phyloP scores from a whole-genome alignment of 2,797 vertebrate genomes.

The Anguilla obscura region DNA sequence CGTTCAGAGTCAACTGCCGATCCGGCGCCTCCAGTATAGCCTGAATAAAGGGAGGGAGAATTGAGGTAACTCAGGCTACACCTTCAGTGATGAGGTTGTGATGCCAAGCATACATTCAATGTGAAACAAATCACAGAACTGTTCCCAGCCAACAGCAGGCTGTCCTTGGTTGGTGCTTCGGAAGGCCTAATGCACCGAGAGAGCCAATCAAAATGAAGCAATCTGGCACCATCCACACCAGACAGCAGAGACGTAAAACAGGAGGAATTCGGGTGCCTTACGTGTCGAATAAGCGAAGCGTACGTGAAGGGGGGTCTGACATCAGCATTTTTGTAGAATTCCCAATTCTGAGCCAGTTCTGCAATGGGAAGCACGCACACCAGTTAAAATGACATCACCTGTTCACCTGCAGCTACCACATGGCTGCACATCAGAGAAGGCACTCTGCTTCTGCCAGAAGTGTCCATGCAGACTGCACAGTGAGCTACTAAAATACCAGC shows the following conservation, averaged over 20 bases:
- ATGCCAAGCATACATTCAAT: neutral
- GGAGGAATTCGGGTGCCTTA: slow-evolving; percentile 63
- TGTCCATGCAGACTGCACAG: neutral
- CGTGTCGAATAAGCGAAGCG: slow-evolving; percentile 97
- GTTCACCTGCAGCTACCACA: neutral
- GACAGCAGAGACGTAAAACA: neutral
- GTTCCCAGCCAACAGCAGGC: neutral
- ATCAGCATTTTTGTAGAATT: slow-evolving; percentile 99
- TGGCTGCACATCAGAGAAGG: neutral
- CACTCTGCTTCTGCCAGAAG: neutral
- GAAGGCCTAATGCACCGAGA: neutral
- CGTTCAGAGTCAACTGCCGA: slow-evolving; percentile 96
- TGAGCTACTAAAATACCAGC: neutral
- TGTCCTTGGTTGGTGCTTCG: neutral
- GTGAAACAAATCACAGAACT: neutral
- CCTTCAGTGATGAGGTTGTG: neutral
- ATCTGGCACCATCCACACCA: neutral
- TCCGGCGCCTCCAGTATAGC: slow-evolving; percentile 98
- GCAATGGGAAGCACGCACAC: slow-evolving; percentile 35
- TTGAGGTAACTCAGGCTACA: neutral
- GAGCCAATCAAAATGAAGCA: neutral
- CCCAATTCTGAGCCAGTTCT: slow-evolving; percentile 99
- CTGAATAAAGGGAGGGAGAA: slow-evolving; percentile 59
- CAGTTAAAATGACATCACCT: neutral
- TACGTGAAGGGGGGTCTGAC: slow-evolving; percentile 98